Conservation (phyloP, 92 coral and sea anemone species). For the Metridium senile region DNA sequence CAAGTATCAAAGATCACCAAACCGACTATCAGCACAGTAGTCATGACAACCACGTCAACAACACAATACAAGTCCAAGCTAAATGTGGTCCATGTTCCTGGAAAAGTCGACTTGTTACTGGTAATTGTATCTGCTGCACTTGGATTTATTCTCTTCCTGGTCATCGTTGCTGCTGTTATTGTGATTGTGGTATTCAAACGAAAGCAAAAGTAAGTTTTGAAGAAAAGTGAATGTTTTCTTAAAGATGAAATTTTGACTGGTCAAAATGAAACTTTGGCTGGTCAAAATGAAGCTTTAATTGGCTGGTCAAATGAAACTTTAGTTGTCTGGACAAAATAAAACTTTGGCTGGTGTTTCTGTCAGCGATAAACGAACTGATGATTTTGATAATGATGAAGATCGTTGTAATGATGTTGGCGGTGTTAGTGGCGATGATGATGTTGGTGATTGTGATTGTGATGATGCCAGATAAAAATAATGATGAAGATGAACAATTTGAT, state of each 20-base stretch:
- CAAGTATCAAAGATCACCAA: not conserved
- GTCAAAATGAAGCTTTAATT: too few species aligned
- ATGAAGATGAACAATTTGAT: too few species aligned
- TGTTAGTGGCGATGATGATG: not conserved
- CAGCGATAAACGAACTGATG: too few species aligned
- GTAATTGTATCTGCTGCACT: conserved; percentile 15
- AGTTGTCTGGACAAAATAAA: too few species aligned
- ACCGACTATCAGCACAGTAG: not conserved
- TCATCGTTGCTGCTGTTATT: not conserved
- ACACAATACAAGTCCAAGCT: conserved; percentile 6
- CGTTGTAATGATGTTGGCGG: not conserved
- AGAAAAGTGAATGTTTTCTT: too few species aligned
- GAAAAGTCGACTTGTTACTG: conserved; percentile 22
- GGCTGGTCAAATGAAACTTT: too few species aligned
- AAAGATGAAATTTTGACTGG: too few species aligned
- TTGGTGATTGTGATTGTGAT: not conserved
- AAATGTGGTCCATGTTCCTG: conserved; percentile 21
- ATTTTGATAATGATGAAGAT: not conserved
- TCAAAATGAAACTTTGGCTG: too few species aligned
- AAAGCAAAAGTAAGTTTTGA: conserved; percentile 13
- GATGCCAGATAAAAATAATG: not conserved
- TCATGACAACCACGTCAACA: not conserved
- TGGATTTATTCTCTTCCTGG: conserved; percentile 9
- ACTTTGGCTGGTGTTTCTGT: not conserved
- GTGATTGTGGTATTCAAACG: not conserved